Base-by-base conservation (phyloP, 2,888 invertebrate species). In the Leptinotarsa rubiginosa region DNA sequence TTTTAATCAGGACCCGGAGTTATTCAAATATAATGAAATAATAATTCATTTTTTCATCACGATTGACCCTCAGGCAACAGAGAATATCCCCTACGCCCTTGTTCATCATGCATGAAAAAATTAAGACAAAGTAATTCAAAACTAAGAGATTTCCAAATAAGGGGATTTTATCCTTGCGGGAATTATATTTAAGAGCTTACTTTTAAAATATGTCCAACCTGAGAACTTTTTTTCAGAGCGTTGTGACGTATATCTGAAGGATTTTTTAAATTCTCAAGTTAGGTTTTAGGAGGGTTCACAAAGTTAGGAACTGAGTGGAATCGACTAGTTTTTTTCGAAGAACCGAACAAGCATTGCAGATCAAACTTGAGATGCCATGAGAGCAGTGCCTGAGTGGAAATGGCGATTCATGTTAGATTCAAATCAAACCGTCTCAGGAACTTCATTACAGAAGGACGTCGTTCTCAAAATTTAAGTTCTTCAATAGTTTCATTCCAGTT, bases 101-200 rank as follows among this genome's bases (percentile, higher is more conserved):
- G 80, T 81, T 79, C 71, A 77, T 76, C 77, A 84, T 83, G 84
- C 84, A 83, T 82, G 84, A 79, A 78, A 69, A 80, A 79, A 81
- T 81, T 82, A 79, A 81, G 79, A 82, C 77, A 82, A 83, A 83
- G 83, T 81, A 79, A 82, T 80, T 83, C 82, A 82, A 83, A 83
- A 83, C 77, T 79, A 79, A 71, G 75, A 79, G 81, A 81, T 84
- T 84, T 83, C 83, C 83, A 81, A 81, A 82, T 85, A 85, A 86
- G 86, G 84, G 83, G 86, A 86, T 86, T 85, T 84, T 83, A 85
- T 82, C 83, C 86, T 82, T 80, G 78, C 79, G 85, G 85, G 85
- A 84, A 80, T 84, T 83, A 79, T 80, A 83, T 84, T 85, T 85
- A 85, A 85, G 84, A 84, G 85, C 85, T 85, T 85, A 83, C 80